phyloP scores from a whole-genome alignment of 2,888 invertebrate species.

The Dicyrtoma fusca region DNA sequence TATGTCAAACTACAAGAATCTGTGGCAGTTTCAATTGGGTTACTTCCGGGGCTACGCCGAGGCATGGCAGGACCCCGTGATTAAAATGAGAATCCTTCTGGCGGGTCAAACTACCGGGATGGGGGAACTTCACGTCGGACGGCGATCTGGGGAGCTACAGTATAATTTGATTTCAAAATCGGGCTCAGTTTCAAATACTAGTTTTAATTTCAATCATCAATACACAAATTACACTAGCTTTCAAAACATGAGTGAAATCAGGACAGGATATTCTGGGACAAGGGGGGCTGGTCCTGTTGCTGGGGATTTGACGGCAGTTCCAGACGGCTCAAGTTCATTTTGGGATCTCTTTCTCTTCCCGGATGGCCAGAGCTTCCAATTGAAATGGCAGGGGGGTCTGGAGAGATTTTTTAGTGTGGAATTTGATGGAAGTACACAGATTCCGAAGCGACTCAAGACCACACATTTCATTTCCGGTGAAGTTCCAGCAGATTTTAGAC shows the following conservation, averaged over 20 bases:
- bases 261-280: too few species aligned
- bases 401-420: constrained; percentile 15
- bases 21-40: constrained; percentile 26
- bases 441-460: neutral
- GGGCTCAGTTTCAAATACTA: too few species aligned
- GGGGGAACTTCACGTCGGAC: neutral
- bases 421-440: neutral
- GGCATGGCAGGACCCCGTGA: constrained; percentile 16
- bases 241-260: too few species aligned
- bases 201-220: too few species aligned
- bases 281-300: too few species aligned
- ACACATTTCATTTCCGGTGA: constrained; percentile 9
- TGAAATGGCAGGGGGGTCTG: constrained; percentile 15
- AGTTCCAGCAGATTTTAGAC: constrained; percentile 1
- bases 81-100: constrained; percentile 23
- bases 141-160: too few species aligned
- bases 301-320: neutral
- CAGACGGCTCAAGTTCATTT: neutral
- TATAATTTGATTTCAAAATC: too few species aligned
- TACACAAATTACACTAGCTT: too few species aligned
- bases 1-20: neutral
- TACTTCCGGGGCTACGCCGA: constrained; percentile 14
- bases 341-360: constrained; percentile 8
- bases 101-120: neutral
- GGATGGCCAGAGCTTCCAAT: constrained; percentile 13